phyloP scores from a whole-genome alignment of 2,113 vertebrate genomes.

The Melanerpes aurifrons region DNA sequence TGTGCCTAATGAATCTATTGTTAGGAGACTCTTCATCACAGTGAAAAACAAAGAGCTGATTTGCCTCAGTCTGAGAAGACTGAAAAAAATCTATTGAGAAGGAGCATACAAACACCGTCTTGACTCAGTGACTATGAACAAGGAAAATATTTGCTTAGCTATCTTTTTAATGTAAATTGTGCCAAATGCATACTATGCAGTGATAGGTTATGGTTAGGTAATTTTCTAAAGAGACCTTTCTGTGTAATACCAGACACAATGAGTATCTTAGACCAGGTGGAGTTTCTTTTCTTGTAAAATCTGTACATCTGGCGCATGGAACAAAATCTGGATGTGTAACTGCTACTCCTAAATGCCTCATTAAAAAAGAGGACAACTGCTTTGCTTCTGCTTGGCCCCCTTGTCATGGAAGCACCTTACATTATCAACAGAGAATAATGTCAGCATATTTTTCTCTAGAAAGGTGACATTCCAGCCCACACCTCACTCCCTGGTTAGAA shows the following conservation, averaged over 20 bases:
- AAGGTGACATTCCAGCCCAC: neutral
- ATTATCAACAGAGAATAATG: neutral
- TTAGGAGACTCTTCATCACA: neutral
- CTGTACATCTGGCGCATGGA: neutral
- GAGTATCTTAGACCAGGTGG: neutral
- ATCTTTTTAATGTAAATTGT: neutral
- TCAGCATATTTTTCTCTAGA: neutral
- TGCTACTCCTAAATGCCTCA: neutral
- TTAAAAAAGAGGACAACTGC: neutral
- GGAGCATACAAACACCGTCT: neutral
- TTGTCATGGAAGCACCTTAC: neutral
- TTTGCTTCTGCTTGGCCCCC: neutral
- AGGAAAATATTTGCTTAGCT: constrained; percentile 29
- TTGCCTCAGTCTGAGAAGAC: neutral
- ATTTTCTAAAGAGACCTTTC: neutral
- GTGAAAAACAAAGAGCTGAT: neutral
- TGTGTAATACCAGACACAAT: neutral
- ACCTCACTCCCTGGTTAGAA: accelerated
- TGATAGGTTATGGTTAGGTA: neutral
- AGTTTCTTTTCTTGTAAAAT: neutral
- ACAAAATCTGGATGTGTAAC: neutral
- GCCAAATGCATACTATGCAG: neutral
- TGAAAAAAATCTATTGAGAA: neutral
- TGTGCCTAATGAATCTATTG: neutral
- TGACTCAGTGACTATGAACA: neutral